A percentile compares a stretch with the other conserved stretches of the same genome.
Evolutionary conservation across 2,888 invertebrate genomes (phyloP).

Genomic region (Sycophila texana): DNA sequence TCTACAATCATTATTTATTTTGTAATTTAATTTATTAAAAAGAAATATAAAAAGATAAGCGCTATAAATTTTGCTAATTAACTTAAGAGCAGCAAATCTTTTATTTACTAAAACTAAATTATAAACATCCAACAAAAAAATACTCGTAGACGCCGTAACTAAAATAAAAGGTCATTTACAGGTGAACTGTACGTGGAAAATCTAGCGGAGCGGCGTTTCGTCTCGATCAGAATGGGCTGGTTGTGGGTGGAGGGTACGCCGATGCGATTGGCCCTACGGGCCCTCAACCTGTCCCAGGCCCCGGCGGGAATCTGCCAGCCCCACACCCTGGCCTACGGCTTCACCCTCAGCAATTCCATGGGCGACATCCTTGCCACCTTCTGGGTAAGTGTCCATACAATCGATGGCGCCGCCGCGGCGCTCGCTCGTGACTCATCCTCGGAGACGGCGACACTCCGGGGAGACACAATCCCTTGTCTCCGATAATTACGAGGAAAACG

Average conservation of each 20-base stretch:
- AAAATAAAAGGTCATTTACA: conserved; percentile 52
- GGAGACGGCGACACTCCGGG: too few species aligned
- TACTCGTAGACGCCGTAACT: too few species aligned
- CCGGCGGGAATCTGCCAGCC: conserved; percentile 70
- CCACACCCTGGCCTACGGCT: conserved; percentile 71
- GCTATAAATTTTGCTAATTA: neutral
- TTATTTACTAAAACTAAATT: too few species aligned
- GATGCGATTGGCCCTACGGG: conserved; percentile 71
- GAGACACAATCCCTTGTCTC: too few species aligned
- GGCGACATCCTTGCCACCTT: conserved; percentile 71
- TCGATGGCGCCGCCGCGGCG: too few species aligned
- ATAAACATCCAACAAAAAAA: too few species aligned
- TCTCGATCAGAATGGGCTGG: conserved; percentile 74
- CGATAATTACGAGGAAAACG: neutral
- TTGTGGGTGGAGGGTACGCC: conserved; percentile 73
- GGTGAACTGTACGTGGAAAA: conserved; percentile 74
- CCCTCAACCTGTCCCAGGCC: conserved; percentile 72
- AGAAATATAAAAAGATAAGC: too few species aligned
- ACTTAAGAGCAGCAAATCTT: too few species aligned
- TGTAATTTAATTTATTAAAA: too few species aligned
- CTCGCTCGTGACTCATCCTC: too few species aligned
- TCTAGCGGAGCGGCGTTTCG: conserved; percentile 70
- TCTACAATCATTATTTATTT: too few species aligned
- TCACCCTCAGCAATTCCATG: conserved; percentile 72
- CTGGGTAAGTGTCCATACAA: conserved; percentile 66